Conservation (phyloP, 2,113 vertebrate genomes). For the Tragelaphus strepsiceros region DNA sequence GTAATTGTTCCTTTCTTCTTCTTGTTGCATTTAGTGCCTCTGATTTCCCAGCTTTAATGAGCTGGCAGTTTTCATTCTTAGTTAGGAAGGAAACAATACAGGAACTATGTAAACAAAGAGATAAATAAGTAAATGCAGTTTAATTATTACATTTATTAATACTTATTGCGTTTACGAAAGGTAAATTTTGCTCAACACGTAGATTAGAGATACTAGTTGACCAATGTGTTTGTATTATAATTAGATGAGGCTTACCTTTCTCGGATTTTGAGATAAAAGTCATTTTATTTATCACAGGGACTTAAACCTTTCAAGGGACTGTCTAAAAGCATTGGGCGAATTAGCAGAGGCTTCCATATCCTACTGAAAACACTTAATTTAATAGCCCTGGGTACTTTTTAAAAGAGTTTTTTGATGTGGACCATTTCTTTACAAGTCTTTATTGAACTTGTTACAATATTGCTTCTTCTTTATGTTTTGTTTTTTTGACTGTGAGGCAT, state of each 20-base stretch:
- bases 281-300: background rate
- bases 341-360: background rate
- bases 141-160: background rate
- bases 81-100: background rate
- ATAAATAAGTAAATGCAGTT: background rate
- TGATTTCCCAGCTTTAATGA: constrained; percentile 48
- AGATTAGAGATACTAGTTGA: background rate
- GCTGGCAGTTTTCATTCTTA: constrained; percentile 26
- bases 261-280: constrained; percentile 1
- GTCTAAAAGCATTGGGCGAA: background rate
- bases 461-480: background rate
- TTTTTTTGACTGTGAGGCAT: background rate
- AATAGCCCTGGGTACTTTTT: background rate
- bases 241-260: background rate
- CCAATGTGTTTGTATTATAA: background rate
- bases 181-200: background rate
- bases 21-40: background rate
- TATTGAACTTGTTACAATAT: background rate
- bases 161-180: background rate
- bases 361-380: background rate
- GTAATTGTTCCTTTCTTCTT: constrained; percentile 25
- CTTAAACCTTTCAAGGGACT: background rate
- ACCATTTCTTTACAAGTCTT: background rate
- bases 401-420: background rate
- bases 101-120: background rate